Percentiles rank a stretch among this genome's conserved stretches.
Evolutionary conservation across 2,888 invertebrate species (phyloP).

Genomic region (Dendrolimus houi): DNA sequence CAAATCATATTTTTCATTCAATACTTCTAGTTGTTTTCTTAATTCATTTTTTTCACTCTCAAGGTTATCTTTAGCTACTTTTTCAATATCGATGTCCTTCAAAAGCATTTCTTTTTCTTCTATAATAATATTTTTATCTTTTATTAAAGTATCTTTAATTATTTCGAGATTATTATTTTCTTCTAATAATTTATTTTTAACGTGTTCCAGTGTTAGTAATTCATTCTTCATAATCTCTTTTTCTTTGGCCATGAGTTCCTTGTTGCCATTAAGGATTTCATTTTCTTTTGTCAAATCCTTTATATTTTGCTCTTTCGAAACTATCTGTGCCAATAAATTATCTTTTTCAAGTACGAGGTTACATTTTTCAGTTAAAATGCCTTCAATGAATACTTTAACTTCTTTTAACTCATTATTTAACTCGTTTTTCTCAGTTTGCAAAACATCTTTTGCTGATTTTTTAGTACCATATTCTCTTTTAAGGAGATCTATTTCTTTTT

Average conservation of each 20-base stretch:
- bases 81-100: slow-evolving; percentile 20
- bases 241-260: slow-evolving; percentile 6
- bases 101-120: slow-evolving; percentile 19
- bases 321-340: not conserved
- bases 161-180: slow-evolving; percentile 1
- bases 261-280: not conserved
- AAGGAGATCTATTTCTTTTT: slow-evolving; percentile 5
- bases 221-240: slow-evolving; percentile 11
- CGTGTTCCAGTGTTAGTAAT: slow-evolving; percentile 7
- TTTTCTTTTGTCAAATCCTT: not conserved
- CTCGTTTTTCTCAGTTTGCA: slow-evolving; percentile 1
- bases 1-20: slow-evolving; percentile 16
- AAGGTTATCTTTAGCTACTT: slow-evolving; percentile 21
- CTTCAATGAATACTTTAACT: not conserved
- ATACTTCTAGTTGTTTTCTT: slow-evolving; percentile 16
- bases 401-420: slow-evolving; percentile 1
- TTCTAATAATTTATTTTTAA: slow-evolving; percentile 1
- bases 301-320: not conserved
- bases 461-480: slow-evolving; percentile 2
- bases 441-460: slow-evolving; percentile 1
- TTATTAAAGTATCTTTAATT: slow-evolving; percentile 6
- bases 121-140: slow-evolving; percentile 8
- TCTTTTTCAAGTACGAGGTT: not conserved
- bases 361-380: not conserved
- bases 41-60: slow-evolving; percentile 23